These are phyloP conservation scores for Hesperia comma DNA, from an alignment of 2,888 invertebrate species.

Conservation along the genomic window DNA sequence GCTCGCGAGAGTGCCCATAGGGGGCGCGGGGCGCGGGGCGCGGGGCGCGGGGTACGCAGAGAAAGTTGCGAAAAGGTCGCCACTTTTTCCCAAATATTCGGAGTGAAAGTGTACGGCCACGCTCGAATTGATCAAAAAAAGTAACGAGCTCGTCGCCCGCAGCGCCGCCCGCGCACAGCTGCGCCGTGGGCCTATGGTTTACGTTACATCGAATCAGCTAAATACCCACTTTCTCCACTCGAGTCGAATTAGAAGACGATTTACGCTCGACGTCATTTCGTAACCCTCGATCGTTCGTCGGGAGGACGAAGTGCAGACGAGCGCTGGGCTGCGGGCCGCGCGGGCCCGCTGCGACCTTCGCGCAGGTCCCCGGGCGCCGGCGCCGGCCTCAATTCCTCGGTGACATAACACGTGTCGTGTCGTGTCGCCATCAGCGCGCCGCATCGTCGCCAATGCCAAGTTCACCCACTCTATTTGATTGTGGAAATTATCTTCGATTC, in stretches of 20 bases:
- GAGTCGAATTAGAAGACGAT: constrained; percentile 4
- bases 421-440: constrained; percentile 17
- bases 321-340: not conserved
- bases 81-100: constrained; percentile 83
- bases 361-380: constrained; percentile 25
- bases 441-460: constrained; percentile 28
- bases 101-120: constrained; percentile 75
- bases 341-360: constrained; percentile 21
- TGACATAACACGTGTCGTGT: constrained; percentile 25
- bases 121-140: constrained; percentile 68
- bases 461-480: constrained; percentile 20
- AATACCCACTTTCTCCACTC: constrained; percentile 24
- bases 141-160: constrained; percentile 39
- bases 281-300: not conserved
- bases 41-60: constrained; percentile 53
- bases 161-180: constrained; percentile 25
- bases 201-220: constrained; percentile 15
- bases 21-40: constrained; percentile 48
- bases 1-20: constrained; percentile 34
- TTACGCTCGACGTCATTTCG: not conserved
- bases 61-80: constrained; percentile 83
- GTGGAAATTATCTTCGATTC: constrained; percentile 12
- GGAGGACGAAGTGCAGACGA: too few species aligned
- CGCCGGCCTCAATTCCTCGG: constrained; percentile 27
- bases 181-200: not conserved